phyloP scores from a whole-genome alignment of 1,140 invertebrate species.

The Limonius californicus region DNA sequence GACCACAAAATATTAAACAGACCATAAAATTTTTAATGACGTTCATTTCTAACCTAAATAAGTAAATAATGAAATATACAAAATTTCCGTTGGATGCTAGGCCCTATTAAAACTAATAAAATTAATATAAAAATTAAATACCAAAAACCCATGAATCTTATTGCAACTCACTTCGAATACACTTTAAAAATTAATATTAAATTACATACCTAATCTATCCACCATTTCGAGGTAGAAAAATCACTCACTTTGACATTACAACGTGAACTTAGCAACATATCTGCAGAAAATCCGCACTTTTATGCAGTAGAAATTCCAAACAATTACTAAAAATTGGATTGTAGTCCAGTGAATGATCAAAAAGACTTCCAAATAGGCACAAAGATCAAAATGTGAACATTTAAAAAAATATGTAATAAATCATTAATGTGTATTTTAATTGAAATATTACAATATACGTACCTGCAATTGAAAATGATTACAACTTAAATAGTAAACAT shows the following conservation, averaged over 20 bases:
- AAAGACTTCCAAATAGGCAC: too few species aligned
- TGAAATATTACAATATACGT: too few species aligned
- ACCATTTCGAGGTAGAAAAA: slow-evolving; percentile 37
- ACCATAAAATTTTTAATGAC: slow-evolving; percentile 6
- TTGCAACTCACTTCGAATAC: too few species aligned
- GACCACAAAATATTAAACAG: slow-evolving; percentile 9
- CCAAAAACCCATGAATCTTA: too few species aligned
- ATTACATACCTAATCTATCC: slow-evolving; percentile 45
- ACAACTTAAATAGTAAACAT: too few species aligned
- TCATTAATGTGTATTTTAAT: too few species aligned
- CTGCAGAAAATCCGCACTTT: too few species aligned
- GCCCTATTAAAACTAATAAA: neutral
- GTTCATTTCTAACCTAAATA: slow-evolving; percentile 9
- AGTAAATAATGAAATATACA: slow-evolving; percentile 13
- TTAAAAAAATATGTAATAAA: too few species aligned
- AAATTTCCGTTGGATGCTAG: neutral
- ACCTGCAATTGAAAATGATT: too few species aligned
- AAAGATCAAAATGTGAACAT: too few species aligned
- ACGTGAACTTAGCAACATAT: neutral
- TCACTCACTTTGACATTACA: neutral
- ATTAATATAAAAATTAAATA: slow-evolving; percentile 1
- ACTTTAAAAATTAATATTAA: slow-evolving; percentile 11
- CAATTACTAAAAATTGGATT: neutral
- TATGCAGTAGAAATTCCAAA: too few species aligned
- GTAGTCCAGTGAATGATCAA: too few species aligned